Evolutionary conservation across 2,888 invertebrate species (phyloP), one percentile per base, ranked within the genome.

Genomic region (Syrphus vitripennis): DNA sequence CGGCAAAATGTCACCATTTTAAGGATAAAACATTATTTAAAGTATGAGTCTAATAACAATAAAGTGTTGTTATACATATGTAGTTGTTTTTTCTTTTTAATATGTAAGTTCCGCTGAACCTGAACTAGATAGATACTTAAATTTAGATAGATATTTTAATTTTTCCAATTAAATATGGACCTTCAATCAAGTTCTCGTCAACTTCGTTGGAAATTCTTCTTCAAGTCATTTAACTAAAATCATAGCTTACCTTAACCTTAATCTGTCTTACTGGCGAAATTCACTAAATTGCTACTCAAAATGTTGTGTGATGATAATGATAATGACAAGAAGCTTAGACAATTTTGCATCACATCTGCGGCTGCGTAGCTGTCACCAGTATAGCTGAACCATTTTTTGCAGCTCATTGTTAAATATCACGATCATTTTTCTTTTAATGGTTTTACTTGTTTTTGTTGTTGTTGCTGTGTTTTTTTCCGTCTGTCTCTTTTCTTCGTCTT

Each of bases 361-460:
- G 40, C 57, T 72, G 82, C 82, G 77, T 61, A 37, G 71, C 75
- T 84, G 84, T 77, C 84, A 76, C 53, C 84, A 45, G 24, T 26
- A 45, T 71, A 45, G 81, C 75, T 71, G 67, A 81, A 71, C 50
- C 37, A 53, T 34, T 61, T 55, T 70, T 50, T 42, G n/a, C 53
- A 70, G 53, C 71, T 71, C 24, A 40, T 70, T 70, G 70, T 55
- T 70, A 29, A 57, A 29, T 19, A 65, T 21, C 19, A 55, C 40
- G 70, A 16, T 55, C 53, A 37, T 31, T 16, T 48, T 67, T 67
- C 48, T 50, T 67, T 50, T 70, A 70, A 70, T 55, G 70, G 53
- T 71, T 61, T 69, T 10, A 16, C 21, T 59, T 63, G 40, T 69
- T 61, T 48, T 40, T 26, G 10, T 40, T 4, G 16, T 75, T 74